phyloP scores from a whole-genome alignment of 2,113 vertebrate genomes.

The Erythrocercus mccallii region DNA sequence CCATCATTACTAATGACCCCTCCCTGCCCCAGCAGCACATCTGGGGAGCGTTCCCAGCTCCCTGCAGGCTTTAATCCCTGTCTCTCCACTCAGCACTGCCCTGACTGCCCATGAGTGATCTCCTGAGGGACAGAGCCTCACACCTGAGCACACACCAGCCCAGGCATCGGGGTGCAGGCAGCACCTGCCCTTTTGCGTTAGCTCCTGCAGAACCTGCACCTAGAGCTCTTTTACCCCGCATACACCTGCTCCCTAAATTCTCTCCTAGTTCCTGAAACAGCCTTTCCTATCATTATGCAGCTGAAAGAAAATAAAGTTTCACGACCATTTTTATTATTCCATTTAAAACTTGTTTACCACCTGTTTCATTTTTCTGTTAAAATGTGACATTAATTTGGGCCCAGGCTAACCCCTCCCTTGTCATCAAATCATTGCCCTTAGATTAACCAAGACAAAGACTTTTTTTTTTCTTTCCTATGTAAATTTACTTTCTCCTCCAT shows the following conservation, averaged over 20 bases:
- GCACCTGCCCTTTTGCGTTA: background rate
- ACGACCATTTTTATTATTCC: background rate
- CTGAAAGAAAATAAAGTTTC: background rate
- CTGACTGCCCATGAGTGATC: fast-evolving
- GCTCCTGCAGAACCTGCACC: background rate
- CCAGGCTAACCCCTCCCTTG: background rate
- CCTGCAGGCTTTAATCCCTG: background rate
- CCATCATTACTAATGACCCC: background rate
- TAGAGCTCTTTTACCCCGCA: background rate
- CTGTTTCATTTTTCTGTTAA: background rate
- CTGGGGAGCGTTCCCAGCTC: background rate
- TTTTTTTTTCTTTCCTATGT: background rate
- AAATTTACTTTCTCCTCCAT: background rate
- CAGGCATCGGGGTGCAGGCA: background rate
- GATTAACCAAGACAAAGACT: background rate
- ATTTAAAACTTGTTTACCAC: background rate
- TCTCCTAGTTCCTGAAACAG: background rate
- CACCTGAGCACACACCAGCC: background rate
- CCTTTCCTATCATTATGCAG: background rate
- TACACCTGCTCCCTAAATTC: background rate
- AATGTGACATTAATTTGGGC: background rate
- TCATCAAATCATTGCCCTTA: background rate
- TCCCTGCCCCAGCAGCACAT: background rate
- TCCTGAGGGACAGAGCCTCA: background rate
- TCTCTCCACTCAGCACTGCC: background rate